These are phyloP conservation scores for Thunnus maccoyii DNA, from an alignment of 2,113 vertebrate species.

Conservation along the genomic window DNA sequence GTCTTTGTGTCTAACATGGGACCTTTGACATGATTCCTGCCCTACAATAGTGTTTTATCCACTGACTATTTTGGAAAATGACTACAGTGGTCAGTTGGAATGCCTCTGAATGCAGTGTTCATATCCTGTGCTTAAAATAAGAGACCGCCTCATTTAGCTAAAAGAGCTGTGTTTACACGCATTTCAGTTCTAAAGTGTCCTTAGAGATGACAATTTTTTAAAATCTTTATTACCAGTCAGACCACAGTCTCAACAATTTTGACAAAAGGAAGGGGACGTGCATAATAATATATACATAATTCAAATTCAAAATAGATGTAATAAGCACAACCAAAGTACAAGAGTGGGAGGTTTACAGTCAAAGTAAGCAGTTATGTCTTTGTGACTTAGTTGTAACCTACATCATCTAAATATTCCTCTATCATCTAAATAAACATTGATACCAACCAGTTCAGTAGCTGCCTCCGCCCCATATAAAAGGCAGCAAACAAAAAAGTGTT, in stretches of 20 bases:
- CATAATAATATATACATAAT: no score
- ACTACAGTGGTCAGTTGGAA: conserved; percentile 13
- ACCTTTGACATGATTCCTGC: neutral
- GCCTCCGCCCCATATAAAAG: no score
- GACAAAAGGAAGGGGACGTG: neutral
- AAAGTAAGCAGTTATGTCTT: neutral
- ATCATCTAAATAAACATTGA: no score
- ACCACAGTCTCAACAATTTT: neutral
- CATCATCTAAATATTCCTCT: neutral
- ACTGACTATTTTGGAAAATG: conserved; percentile 27
- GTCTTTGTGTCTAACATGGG: conserved; percentile 5
- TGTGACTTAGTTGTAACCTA: neutral
- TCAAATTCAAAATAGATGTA: neutral
- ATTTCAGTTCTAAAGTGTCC: neutral
- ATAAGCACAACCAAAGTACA: neutral
- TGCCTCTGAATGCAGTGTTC: conserved; percentile 25
- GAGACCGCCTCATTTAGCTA: conserved; percentile 10
- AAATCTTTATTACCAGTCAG: neutral
- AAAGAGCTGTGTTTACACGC: conserved; percentile 4
- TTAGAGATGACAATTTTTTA: no score
- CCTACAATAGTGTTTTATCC: conserved; percentile 26
- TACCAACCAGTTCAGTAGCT: no score
- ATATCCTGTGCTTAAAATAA: conserved; percentile 22
- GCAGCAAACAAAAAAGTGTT: no score
- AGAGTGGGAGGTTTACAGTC: neutral